phyloP scores from a whole-genome alignment of 2,113 vertebrate genomes.

The Terrapene triunguis region DNA sequence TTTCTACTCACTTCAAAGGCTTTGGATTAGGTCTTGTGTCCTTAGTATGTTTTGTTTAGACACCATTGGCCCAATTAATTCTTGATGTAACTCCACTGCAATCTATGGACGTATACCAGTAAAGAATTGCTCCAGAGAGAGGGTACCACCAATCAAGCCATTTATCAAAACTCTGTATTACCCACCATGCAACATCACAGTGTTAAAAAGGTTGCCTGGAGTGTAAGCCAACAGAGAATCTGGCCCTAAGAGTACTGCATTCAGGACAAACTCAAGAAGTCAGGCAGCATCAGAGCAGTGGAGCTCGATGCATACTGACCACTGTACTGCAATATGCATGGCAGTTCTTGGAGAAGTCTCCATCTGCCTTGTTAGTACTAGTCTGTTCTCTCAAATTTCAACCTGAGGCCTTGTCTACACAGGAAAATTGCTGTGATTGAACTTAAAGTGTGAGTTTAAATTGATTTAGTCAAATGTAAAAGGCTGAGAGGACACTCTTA shows the following conservation, averaged over 20 bases:
- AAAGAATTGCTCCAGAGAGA: rapidly evolving
- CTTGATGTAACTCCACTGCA: not conserved
- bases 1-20: not conserved
- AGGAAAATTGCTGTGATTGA: not conserved
- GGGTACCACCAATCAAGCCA: not conserved
- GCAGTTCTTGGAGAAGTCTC: not conserved
- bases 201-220: not conserved
- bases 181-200: not conserved
- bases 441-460: not conserved
- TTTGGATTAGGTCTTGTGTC: not conserved
- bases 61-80: not conserved
- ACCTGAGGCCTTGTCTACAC: not conserved
- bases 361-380: not conserved
- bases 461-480: not conserved
- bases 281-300: not conserved
- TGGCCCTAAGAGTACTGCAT: not conserved
- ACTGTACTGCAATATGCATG: not conserved
- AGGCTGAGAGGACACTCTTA: not conserved
- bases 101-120: not conserved
- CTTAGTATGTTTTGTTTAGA: not conserved
- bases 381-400: not conserved
- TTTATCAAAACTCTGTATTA: not conserved
- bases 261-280: not conserved
- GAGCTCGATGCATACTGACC: not conserved
- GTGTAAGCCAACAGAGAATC: not conserved